Conservation (phyloP, 2,888 invertebrate genomes). For the Amphimallon solstitiale region DNA sequence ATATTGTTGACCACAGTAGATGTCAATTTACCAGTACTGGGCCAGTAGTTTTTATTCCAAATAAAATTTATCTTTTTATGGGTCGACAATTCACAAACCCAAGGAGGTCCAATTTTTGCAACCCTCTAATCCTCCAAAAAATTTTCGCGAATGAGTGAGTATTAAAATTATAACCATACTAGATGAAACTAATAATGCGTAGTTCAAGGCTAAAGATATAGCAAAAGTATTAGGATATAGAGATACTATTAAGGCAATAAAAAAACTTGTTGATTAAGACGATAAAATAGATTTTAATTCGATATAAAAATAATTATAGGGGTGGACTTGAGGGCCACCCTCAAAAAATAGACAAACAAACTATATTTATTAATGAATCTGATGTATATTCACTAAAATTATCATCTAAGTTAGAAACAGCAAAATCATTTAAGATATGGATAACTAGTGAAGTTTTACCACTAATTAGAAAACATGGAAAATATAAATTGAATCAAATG, state of each 20-base stretch:
- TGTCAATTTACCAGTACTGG: too few species aligned
- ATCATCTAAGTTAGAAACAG: conserved; percentile 2
- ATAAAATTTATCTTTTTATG: too few species aligned
- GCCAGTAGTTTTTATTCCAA: too few species aligned
- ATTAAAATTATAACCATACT: too few species aligned
- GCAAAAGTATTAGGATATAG: conserved; percentile 12
- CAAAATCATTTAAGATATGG: background rate
- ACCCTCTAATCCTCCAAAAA: too few species aligned
- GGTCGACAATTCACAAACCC: too few species aligned
- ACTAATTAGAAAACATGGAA: background rate
- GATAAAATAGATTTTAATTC: conserved; percentile 1
- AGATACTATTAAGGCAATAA: conserved; percentile 3
- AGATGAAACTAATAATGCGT: conserved; percentile 2
- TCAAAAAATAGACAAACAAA: too few species aligned
- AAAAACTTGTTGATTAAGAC: background rate
- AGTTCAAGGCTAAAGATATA: conserved; percentile 10
- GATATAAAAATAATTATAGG: conserved; percentile 1
- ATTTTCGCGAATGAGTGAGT: too few species aligned
- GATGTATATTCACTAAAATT: conserved; percentile 1
- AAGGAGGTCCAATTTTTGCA: too few species aligned
- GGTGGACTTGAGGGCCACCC: background rate
- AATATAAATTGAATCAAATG: background rate
- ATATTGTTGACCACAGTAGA: too few species aligned
- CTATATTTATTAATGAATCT: too few species aligned
- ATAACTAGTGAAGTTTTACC: conserved; percentile 6